Conservation (phyloP, 1,140 invertebrate species). For the Papilio machaon region DNA sequence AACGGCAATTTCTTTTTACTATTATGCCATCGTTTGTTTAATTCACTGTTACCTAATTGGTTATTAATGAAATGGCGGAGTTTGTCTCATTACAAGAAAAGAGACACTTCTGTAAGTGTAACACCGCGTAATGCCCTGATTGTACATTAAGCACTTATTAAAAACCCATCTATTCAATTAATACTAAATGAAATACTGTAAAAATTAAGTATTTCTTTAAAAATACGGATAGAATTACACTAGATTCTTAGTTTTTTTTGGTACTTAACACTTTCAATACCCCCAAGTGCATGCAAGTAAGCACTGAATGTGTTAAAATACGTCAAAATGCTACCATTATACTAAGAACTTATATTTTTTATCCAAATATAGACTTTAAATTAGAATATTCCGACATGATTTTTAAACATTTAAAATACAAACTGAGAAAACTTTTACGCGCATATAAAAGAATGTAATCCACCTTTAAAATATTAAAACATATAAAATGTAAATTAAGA, state of each 20-base stretch:
- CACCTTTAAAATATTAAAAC: not conserved
- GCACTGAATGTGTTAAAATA: not conserved
- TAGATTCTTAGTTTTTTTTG: not conserved
- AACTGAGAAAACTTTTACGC: not conserved
- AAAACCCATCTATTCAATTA: conserved; percentile 18
- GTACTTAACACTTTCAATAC: not conserved
- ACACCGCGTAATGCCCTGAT: not conserved
- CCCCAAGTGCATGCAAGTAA: not conserved
- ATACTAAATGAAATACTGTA: conserved; percentile 36
- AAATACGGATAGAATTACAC: not conserved
- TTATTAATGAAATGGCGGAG: no score
- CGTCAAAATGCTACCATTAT: no score
- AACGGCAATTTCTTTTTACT: no score
- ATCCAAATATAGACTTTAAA: no score
- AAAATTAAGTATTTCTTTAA: not conserved
- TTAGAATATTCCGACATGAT: not conserved
- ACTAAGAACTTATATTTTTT: no score
- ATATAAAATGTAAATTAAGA: not conserved
- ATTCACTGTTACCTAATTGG: no score
- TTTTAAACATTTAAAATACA: not conserved
- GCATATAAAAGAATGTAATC: not conserved
- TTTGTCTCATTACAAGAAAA: no score
- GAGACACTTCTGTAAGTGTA: no score
- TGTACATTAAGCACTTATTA: not conserved
- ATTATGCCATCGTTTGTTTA: no score